Conservation (phyloP, 2,888 invertebrate species). For the Neelides folsomi region DNA sequence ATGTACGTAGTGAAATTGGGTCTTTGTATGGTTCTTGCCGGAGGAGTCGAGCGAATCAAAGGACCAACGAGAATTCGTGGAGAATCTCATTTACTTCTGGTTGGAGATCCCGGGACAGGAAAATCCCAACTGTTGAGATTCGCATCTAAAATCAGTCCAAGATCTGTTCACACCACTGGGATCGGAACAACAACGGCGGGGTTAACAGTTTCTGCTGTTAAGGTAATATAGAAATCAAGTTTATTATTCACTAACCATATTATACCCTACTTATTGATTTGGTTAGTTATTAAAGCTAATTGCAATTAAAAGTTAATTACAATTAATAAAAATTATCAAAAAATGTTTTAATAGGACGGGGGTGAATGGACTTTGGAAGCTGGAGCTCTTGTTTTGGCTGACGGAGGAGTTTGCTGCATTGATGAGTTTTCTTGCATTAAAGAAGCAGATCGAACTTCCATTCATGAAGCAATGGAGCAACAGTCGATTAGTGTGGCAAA, state of each 20-base stretch:
- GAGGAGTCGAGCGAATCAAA: conserved; percentile 41
- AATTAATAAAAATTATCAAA: not conserved
- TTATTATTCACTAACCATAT: no score
- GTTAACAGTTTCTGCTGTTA: conserved; percentile 71
- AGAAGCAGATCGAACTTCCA: conserved; percentile 65
- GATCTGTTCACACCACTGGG: conserved; percentile 73
- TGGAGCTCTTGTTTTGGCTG: conserved; percentile 73
- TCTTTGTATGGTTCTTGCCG: conserved; percentile 50
- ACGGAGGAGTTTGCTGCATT: conserved; percentile 80
- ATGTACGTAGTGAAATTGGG: conserved; percentile 74
- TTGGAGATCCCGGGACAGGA: conserved; percentile 77
- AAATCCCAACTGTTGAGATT: conserved; percentile 72
- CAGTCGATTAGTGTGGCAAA: conserved; percentile 86
- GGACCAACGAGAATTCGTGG: conserved; percentile 51
- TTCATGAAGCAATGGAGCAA: conserved; percentile 90
- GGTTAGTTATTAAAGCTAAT: not conserved
- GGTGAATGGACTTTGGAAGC: conserved; percentile 85
- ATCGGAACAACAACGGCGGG: conserved; percentile 74
- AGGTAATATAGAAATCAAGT: no score
- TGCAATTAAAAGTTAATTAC: not conserved
- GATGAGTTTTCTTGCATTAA: conserved; percentile 79
- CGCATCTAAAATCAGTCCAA: conserved; percentile 51
- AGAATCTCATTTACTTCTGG: conserved; percentile 69
- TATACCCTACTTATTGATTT: no score
- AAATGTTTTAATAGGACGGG: no score